Percentiles rank a stretch among this genome's conserved stretches.
Conservation (phyloP, 1,140 invertebrate genomes). For the Ceratina calcarata region DNA sequence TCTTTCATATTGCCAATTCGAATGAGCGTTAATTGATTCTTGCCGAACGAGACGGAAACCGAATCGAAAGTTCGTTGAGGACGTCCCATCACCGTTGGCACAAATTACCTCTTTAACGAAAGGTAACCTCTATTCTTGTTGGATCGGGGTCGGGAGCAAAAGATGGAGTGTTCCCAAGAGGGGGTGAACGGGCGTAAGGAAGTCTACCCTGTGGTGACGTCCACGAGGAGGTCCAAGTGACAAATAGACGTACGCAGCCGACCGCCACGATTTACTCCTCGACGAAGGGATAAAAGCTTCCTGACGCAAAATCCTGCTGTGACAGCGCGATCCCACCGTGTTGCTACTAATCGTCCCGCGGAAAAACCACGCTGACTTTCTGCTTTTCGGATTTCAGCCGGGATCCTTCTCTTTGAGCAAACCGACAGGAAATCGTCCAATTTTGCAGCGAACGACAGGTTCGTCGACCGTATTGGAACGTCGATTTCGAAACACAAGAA, state of each 20-base stretch:
- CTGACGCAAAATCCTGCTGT: constrained; percentile 62
- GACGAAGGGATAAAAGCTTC: constrained; percentile 63
- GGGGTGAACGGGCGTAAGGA: constrained; percentile 47
- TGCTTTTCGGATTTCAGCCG: constrained; percentile 10
- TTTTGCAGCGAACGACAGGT: too few relatives aligned
- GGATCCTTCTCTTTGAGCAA: not conserved
- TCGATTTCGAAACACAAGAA: too few relatives aligned
- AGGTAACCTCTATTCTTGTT: constrained; percentile 60
- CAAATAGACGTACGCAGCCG: constrained; percentile 68
- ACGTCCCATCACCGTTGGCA: constrained; percentile 61
- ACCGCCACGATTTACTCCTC: constrained; percentile 61
- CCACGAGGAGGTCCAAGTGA: constrained; percentile 60
- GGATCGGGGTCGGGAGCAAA: constrained; percentile 56
- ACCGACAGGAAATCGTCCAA: not conserved
- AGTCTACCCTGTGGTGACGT: constrained; percentile 55
- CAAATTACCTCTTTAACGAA: constrained; percentile 74
- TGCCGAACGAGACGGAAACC: not conserved
- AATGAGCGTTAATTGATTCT: not conserved
- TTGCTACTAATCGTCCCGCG: constrained; percentile 50
- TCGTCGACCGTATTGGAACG: too few relatives aligned
- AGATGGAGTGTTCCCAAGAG: constrained; percentile 72
- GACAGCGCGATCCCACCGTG: constrained; percentile 49
- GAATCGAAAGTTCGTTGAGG: constrained; percentile 48
- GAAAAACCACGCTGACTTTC: constrained; percentile 4
- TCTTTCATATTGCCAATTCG: not conserved